Evolutionary conservation across 2,888 invertebrate genomes (phyloP).

Genomic region (Melangyna quadrimaculata): DNA sequence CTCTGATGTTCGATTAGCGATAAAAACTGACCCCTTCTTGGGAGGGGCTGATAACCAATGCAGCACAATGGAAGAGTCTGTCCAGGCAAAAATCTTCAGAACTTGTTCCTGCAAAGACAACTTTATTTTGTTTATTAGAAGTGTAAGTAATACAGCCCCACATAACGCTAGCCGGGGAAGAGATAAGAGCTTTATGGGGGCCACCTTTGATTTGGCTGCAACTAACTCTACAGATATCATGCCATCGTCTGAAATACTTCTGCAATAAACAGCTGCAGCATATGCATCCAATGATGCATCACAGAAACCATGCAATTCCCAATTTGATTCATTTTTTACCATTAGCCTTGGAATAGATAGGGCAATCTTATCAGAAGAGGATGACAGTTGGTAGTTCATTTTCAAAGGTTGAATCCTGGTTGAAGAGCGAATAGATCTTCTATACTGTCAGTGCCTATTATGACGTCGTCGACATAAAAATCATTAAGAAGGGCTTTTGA

Average conservation of each 20-base stretch:
- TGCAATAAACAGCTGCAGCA: background rate
- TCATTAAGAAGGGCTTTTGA: background rate
- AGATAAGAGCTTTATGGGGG: no score
- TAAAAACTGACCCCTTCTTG: background rate
- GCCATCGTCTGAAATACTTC: background rate
- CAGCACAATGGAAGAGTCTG: background rate
- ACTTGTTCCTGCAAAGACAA: no score
- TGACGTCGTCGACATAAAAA: background rate
- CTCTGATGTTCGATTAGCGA: conserved; percentile 4
- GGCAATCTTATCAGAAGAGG: background rate
- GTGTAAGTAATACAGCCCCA: no score
- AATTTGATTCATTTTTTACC: background rate
- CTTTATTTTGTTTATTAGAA: no score
- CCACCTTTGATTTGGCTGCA: background rate
- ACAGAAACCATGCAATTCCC: background rate
- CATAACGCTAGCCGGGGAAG: no score
- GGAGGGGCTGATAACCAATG: conserved; percentile 7
- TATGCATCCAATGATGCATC: conserved; percentile 14
- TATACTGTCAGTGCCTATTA: background rate
- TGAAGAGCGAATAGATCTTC: background rate
- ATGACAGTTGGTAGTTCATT: background rate
- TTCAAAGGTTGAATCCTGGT: background rate
- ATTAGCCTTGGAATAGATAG: background rate
- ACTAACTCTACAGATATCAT: background rate
- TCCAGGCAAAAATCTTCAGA: background rate